Evolutionary conservation across 2,888 invertebrate species (phyloP).

Genomic region (Drosophila antonietae): DNA sequence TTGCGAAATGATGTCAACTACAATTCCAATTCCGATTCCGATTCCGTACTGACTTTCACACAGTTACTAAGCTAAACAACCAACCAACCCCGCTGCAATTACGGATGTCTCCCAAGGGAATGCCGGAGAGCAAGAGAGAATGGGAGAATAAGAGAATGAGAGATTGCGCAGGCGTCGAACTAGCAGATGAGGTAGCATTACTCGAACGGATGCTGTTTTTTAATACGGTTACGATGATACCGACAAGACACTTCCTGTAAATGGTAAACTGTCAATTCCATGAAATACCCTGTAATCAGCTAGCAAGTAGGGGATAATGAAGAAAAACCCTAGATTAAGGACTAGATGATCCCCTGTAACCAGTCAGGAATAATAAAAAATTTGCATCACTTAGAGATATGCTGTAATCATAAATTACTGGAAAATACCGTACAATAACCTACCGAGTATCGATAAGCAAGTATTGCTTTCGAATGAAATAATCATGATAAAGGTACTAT

Average conservation of each 20-base stretch:
- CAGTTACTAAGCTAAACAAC: conserved; percentile 52
- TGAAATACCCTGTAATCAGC: conserved; percentile 1
- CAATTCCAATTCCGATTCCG: conserved; percentile 62
- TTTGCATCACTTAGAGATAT: no score
- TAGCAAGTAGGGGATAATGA: no score
- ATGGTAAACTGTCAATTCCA: conserved; percentile 4
- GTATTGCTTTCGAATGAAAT: no score
- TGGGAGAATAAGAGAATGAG: background rate
- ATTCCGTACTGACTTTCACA: conserved; percentile 68
- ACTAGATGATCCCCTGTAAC: background rate
- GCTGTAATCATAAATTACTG: no score
- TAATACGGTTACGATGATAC: conserved; percentile 10
- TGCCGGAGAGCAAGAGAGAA: conserved; percentile 5
- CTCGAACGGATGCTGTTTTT: conserved; percentile 52
- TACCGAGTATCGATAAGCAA: no score
- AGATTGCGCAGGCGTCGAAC: conserved; percentile 57
- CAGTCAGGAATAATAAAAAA: no score
- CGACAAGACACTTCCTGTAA: conserved; percentile 16
- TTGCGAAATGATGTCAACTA: conserved; percentile 75
- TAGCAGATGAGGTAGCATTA: conserved; percentile 30
- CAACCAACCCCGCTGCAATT: conserved; percentile 35
- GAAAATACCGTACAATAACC: no score
- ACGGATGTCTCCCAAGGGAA: conserved; percentile 48
- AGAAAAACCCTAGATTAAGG: no score
- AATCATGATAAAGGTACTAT: background rate